A percentile compares a stretch with the other conserved stretches of the same genome.
phyloP scores from a whole-genome alignment of 2,888 invertebrate species.

The Drosophila kokeensis region DNA sequence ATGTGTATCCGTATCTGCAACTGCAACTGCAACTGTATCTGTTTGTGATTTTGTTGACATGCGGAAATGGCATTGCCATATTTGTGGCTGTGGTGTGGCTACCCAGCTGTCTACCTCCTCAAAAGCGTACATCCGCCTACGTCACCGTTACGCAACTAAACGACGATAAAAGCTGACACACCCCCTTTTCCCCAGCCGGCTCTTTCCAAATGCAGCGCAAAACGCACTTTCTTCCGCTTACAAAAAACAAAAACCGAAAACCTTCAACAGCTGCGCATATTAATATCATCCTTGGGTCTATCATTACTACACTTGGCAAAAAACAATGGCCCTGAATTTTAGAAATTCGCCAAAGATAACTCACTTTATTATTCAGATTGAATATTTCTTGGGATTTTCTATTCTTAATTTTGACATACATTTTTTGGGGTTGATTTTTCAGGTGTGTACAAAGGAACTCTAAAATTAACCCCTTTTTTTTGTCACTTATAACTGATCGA shows the following conservation, averaged over 20 bases:
- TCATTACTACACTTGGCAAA: background rate
- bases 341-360: background rate
- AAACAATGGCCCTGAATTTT: background rate
- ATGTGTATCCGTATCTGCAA: background rate
- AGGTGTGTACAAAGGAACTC: background rate
- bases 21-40: background rate
- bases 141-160: conserved; percentile 53
- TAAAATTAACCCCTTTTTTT: background rate
- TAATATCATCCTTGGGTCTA: background rate
- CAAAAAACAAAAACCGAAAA: background rate
- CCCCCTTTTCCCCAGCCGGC: background rate
- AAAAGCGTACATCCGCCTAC: conserved; percentile 41
- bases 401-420: background rate
- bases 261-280: conserved; percentile 4
- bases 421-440: background rate
- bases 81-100: conserved; percentile 24
- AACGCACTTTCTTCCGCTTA: conserved; percentile 42
- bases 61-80: conserved; percentile 58
- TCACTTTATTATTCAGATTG: background rate
- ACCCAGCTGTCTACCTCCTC: background rate
- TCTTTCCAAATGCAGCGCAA: background rate
- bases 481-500: background rate
- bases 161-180: conserved; percentile 7
- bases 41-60: conserved; percentile 34
- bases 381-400: background rate